Evolutionary conservation across 2,888 invertebrate genomes (phyloP).

Genomic region (Dryadula phaetusa): DNA sequence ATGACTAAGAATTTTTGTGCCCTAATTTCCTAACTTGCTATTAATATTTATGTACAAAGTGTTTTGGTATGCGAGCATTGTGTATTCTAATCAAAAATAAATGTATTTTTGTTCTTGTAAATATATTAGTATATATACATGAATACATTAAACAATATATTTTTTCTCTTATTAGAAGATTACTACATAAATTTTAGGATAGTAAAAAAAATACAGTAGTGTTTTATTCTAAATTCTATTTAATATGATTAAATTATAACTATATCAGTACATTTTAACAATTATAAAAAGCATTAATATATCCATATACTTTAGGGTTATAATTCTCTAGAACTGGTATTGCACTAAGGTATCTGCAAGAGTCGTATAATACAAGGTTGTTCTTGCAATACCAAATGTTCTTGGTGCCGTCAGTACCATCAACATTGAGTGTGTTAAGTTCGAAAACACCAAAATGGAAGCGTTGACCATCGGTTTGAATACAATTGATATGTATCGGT

Average conservation of each 20-base stretch:
- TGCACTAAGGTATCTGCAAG: constrained; percentile 86
- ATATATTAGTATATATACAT: constrained; percentile 81
- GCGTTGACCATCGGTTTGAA: constrained; percentile 90
- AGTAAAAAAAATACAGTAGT: constrained; percentile 40
- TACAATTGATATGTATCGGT: constrained; percentile 92
- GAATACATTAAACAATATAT: constrained; percentile 73
- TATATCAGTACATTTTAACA: constrained; percentile 67
- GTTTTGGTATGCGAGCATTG: constrained; percentile 78
- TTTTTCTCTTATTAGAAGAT: constrained; percentile 50
- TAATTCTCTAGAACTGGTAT: constrained; percentile 89
- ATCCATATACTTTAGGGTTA: constrained; percentile 90
- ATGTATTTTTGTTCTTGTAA: constrained; percentile 84
- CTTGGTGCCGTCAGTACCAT: constrained; percentile 83
- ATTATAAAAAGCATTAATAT: constrained; percentile 91
- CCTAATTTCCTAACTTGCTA: constrained; percentile 69
- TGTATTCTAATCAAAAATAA: constrained; percentile 75
- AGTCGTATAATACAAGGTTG: constrained; percentile 86
- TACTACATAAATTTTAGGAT: constrained; percentile 43
- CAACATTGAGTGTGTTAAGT: constrained; percentile 90
- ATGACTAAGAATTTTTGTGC: constrained; percentile 57
- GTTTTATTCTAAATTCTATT: constrained; percentile 39
- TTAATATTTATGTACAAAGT: constrained; percentile 78
- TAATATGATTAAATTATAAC: constrained; percentile 41
- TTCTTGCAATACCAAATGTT: constrained; percentile 93
- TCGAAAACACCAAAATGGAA: constrained; percentile 94